Percentiles rank a stretch among this genome's conserved stretches.
Conservation (phyloP, 2,888 invertebrate genomes). For the Cephus nigrinus region DNA sequence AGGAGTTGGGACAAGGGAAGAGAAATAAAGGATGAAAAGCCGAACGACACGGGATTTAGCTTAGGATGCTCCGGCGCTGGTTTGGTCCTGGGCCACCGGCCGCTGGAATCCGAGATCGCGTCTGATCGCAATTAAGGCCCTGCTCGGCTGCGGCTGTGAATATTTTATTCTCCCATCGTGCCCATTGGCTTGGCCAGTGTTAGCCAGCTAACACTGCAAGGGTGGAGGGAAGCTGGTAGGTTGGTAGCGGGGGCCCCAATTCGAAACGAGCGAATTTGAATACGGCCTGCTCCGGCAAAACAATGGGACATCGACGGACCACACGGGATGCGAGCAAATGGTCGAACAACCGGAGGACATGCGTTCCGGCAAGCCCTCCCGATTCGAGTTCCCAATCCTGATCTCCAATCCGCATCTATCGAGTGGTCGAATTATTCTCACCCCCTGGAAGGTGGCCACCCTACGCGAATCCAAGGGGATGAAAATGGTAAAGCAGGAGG, state of each 20-base stretch:
- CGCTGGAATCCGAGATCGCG: conserved; percentile 66
- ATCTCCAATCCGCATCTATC: not conserved
- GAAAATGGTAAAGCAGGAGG: not conserved
- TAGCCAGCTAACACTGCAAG: conserved; percentile 28
- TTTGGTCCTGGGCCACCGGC: conserved; percentile 52
- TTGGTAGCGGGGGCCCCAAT: conserved; percentile 49
- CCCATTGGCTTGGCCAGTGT: conserved; percentile 29
- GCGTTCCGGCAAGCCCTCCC: conserved; percentile 57
- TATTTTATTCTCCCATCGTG: conserved; percentile 57
- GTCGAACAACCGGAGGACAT: conserved; percentile 66
- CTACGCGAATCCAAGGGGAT: not conserved
- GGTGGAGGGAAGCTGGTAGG: not conserved
- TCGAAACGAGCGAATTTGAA: conserved; percentile 63
- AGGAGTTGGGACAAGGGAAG: conserved; percentile 59
- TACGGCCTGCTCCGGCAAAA: conserved; percentile 53
- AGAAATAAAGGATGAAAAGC: conserved; percentile 24
- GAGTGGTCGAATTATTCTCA: not conserved
- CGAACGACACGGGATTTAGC: conserved; percentile 21
- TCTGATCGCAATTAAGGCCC: conserved; percentile 66
- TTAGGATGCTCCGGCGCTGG: conserved; percentile 1
- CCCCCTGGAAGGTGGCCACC: not conserved
- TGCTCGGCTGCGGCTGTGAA: conserved; percentile 61
- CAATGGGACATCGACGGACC: conserved; percentile 66
- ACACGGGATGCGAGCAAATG: conserved; percentile 67
- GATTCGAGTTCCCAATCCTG: conserved; percentile 1